phyloP scores from a whole-genome alignment of 2,888 invertebrate species.

The Aphrophora alni region DNA sequence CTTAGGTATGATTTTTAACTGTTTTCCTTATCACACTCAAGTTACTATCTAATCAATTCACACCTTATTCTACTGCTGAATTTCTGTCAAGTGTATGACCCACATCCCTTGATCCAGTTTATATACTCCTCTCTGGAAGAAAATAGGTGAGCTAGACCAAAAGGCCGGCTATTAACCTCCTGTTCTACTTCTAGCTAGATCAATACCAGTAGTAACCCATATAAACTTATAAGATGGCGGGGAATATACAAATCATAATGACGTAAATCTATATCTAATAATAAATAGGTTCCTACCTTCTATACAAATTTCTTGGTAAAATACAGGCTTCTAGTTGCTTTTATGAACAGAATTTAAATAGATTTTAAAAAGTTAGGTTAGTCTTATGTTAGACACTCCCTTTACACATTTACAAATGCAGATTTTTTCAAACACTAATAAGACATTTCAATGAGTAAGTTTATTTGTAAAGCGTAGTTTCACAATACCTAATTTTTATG shows the following conservation, averaged over 20 bases:
- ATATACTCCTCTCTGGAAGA: slow-evolving; percentile 16
- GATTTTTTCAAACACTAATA: not conserved
- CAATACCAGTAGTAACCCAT: slow-evolving; percentile 6
- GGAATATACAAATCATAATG: not conserved
- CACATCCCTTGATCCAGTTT: slow-evolving; percentile 6
- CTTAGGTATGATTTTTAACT: not conserved
- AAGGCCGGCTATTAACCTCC: slow-evolving; percentile 10
- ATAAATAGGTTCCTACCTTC: not conserved
- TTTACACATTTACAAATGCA: no score
- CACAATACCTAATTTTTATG: not conserved
- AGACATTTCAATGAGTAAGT: not conserved
- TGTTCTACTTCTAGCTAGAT: not conserved
- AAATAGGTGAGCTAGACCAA: slow-evolving; percentile 31
- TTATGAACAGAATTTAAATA: not conserved
- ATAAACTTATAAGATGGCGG: not conserved
- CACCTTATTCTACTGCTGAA: not conserved
- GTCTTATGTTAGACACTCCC: not conserved
- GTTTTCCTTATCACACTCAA: not conserved
- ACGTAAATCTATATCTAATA: not conserved
- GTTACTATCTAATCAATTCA: not conserved
- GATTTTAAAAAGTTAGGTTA: not conserved
- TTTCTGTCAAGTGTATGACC: slow-evolving; percentile 5
- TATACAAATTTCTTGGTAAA: not conserved
- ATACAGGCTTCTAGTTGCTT: not conserved
- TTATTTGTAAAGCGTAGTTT: not conserved